These are phyloP conservation scores for Trissonchulus sp. DNA, from an alignment of 2,888 invertebrate species.

Conservation along the genomic window DNA sequence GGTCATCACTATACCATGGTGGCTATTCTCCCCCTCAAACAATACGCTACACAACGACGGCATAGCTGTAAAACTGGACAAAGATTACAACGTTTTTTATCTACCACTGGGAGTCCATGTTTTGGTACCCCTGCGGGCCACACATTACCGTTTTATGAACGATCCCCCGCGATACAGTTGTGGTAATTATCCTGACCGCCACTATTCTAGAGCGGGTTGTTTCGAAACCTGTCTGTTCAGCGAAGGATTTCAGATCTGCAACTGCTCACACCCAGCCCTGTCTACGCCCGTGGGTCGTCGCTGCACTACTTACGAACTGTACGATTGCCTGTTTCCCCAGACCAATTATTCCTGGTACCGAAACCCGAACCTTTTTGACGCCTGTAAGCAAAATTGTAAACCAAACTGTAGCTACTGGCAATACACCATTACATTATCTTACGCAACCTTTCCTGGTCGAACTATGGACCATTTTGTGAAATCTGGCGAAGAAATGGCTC, in stretches of 20 bases:
- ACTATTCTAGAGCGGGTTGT: not conserved
- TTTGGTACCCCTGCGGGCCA: not conserved
- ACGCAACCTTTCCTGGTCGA: not conserved
- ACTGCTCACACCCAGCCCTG: slow-evolving; percentile 9
- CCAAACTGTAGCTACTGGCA: not conserved
- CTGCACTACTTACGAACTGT: not conserved
- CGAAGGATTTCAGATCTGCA: not conserved
- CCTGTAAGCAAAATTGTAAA: not conserved
- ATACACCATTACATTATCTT: not conserved
- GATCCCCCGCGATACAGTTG: not conserved
- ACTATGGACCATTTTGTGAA: not conserved
- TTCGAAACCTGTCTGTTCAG: not conserved
- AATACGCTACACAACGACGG: not conserved
- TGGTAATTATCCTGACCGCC: not conserved
- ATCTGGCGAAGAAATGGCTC: not conserved
- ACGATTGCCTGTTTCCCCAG: not conserved
- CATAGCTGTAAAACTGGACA: not conserved
- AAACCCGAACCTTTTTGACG: not conserved
- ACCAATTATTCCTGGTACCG: not conserved
- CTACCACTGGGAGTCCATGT: not conserved
- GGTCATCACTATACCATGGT: not conserved
- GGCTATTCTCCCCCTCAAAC: not conserved
- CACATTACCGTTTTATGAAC: not conserved
- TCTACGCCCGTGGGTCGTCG: not conserved
- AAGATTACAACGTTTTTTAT: not conserved